These are phyloP conservation scores for Chironomus tentans DNA, from an alignment of 2,888 invertebrate species.

Conservation along the genomic window DNA sequence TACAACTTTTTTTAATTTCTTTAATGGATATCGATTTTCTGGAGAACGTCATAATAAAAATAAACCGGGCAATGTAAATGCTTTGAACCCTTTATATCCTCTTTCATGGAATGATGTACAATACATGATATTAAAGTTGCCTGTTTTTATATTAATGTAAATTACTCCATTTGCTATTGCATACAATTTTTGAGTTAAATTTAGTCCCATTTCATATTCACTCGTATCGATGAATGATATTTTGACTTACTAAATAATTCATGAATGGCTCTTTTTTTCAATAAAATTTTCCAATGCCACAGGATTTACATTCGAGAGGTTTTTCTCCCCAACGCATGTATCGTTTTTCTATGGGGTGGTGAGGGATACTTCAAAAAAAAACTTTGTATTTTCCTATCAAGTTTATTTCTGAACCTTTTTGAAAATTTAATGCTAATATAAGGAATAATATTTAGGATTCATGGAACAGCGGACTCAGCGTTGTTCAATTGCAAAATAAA, in stretches of 20 bases:
- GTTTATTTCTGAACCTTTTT: too few relatives aligned
- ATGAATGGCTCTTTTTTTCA: not conserved
- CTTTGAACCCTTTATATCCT: not conserved
- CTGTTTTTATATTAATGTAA: not conserved
- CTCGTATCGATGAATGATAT: not conserved
- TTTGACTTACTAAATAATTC: conserved; percentile 9
- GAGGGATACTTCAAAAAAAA: too few relatives aligned
- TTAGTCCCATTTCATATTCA: too few relatives aligned
- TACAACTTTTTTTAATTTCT: conserved; percentile 18
- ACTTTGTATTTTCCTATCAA: too few relatives aligned
- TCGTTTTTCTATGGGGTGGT: too few relatives aligned
- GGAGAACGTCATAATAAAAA: not conserved
- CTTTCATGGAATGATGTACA: not conserved
- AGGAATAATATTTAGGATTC: too few relatives aligned
- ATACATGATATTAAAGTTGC: not conserved
- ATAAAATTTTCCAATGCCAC: not conserved
- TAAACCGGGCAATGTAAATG: not conserved
- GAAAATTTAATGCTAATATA: too few relatives aligned
- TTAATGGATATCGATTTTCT: conserved; percentile 20
- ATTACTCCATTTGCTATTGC: not conserved
- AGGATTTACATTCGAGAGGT: not conserved
- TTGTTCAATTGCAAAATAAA: too few relatives aligned
- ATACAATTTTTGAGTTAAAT: not conserved
- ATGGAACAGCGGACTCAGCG: too few relatives aligned
- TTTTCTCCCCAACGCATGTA: not conserved